Base-by-base conservation (phyloP, 1,140 invertebrate species). In the Vanessa tameamea region DNA sequence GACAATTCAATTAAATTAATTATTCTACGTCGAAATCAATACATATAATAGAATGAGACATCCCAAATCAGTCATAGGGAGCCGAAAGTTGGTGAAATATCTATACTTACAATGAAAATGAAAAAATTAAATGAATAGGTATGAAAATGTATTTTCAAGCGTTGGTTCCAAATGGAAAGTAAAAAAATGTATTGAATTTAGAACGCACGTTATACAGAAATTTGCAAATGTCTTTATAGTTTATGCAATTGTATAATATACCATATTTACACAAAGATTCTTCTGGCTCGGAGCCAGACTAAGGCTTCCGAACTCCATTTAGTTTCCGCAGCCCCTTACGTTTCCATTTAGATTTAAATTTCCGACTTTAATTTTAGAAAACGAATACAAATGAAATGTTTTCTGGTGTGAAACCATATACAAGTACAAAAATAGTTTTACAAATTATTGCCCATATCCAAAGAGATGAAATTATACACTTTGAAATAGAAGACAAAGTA, bases 341-440 rank as follows among this genome's bases (percentile, higher is more conserved):
- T 63, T 73, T 69, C 63, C 66, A 73, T 77, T 77, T 73, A 77
- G 68, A 74, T 74, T 74, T 74, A 74, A 74, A 74, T 74, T 74
- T 69, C 66, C 66, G 43, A 74, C 48, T 74, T 74, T 74, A 74
- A 69, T 74, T 74, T 74, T 66, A 66, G 61, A 69, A 64, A 43
- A 68, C 66, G 48, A 47, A 69, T 69, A 69, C 61, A 64, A 69
- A 74, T 68, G 61, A 63, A 70, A 63, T 70, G 57, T 47, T 63
- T 47, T 50, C 13, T 63, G 12, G 16, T 68, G 31, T 47, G 47
- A 61, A 55, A 48, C 16, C 37, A 53, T 53, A 53, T 15, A 53
- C 50, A 16, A 53, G 37, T n/a, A 53, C n/a, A 7, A 53, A 53
- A 53, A 53, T 53, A 20, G 15, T 26, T 15, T 3, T 61, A 26